Conservation (phyloP, 2,113 vertebrate species). For the Polyodon spathula region DNA sequence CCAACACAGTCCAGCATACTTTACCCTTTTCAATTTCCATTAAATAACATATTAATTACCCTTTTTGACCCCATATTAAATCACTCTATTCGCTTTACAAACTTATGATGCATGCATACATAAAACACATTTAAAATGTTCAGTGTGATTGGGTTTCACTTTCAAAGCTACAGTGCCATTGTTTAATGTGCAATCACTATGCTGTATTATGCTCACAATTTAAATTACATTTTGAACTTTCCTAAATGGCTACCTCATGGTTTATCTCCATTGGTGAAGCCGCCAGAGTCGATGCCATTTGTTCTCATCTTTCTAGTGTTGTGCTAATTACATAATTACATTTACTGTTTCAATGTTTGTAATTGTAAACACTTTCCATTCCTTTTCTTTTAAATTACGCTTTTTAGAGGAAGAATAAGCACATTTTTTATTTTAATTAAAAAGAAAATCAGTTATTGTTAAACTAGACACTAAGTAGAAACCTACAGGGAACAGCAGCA, state of each 20-base stretch:
- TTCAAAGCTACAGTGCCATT: too few relatives aligned
- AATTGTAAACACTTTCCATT: neutral
- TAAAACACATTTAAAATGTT: too few relatives aligned
- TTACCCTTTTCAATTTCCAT: constrained; percentile 17
- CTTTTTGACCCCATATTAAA: constrained; percentile 9
- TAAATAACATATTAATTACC: constrained; percentile 16
- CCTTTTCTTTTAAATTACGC: too few relatives aligned
- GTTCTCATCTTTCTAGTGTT: neutral
- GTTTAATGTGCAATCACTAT: too few relatives aligned
- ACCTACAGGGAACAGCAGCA: too few relatives aligned
- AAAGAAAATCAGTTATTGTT: too few relatives aligned
- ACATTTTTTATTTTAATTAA: too few relatives aligned
- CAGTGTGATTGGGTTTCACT: too few relatives aligned
- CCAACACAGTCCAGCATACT: constrained; percentile 13
- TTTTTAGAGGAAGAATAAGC: too few relatives aligned
- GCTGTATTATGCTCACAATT: neutral
- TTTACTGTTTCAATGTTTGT: neutral
- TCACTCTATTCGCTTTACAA: neutral
- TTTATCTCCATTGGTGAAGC: neutral
- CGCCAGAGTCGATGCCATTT: neutral
- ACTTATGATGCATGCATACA: too few relatives aligned
- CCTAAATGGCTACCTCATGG: neutral
- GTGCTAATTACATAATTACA: neutral
- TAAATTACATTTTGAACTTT: neutral
- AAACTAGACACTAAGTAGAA: too few relatives aligned